phyloP scores from a whole-genome alignment of 2,797 vertebrate genomes.

The Varecia variegata region DNA sequence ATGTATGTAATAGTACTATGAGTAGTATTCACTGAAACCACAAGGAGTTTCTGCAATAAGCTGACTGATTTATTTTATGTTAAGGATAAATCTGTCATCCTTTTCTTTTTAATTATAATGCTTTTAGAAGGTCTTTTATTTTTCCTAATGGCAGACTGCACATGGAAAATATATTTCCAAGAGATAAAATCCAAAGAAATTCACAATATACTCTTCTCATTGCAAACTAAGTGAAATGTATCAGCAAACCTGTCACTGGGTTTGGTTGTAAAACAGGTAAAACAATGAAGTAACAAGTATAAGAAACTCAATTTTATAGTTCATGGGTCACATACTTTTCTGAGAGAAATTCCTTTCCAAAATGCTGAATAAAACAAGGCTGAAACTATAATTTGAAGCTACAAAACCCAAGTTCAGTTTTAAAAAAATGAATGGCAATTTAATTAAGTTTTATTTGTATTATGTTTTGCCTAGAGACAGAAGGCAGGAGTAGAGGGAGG shows the following conservation, averaged over 20 bases:
- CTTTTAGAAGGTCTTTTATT: constrained; percentile 9
- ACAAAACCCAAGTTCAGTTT: not conserved
- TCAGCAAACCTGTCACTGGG: constrained; percentile 29
- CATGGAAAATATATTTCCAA: constrained; percentile 51
- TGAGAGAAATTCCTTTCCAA: constrained; percentile 12
- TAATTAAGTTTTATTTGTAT: not conserved
- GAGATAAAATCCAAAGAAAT: constrained; percentile 49
- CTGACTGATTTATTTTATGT: not conserved
- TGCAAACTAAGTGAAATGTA: constrained; percentile 24
- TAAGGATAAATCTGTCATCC: constrained; percentile 24
- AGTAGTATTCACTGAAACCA: not conserved
- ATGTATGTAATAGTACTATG: not conserved
- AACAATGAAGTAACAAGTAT: constrained; percentile 40
- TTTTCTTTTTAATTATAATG: constrained; percentile 26
- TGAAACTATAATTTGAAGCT: constrained; percentile 32
- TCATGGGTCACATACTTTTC: constrained; percentile 15
- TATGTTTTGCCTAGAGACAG: not conserved
- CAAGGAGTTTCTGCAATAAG: not conserved
- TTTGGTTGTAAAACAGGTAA: constrained; percentile 35
- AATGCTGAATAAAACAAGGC: not conserved
- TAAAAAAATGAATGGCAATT: not conserved
- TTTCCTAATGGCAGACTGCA: not conserved
- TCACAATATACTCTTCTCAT: constrained; percentile 25
- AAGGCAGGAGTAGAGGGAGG: not conserved
- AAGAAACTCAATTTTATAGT: constrained; percentile 4